Evolutionary conservation across 2,888 invertebrate genomes (phyloP), one percentile per base, ranked within the genome.

Genomic region (Apamea sordens): DNA sequence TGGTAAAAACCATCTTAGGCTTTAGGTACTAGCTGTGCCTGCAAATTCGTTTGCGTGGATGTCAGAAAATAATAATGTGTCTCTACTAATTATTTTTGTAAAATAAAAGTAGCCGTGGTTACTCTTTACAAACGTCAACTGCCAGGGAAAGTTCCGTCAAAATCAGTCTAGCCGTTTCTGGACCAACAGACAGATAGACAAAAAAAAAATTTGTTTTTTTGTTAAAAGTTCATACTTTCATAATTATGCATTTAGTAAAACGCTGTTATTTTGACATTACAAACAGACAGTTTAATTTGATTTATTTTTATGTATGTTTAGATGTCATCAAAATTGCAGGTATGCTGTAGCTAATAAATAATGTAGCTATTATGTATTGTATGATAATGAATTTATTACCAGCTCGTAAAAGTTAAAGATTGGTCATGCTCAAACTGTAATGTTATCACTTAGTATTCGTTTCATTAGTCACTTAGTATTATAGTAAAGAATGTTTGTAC

Each of bases 291-390:
- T 5, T 59, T 4, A n/a, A n/a, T n/a, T 59, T 59, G 13, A 11
- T 56, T n/a, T n/a, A n/a, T n/a, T 56, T 11, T 4, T 56, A 56
- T n/a, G n/a, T n/a, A 53, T 21, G n/a, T 11, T 13, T 59, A 59
- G 13, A 69, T 69, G 11, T 21, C 18, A 76, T 56, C 69, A 63
- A 63, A 69, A 64, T 80, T 80, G 47, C 56, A 69, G 56, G 63
- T 56, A 21, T 75, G 24, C 1, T 15, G 64, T 36, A 24, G 28
- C 2, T 67, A 15, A 47, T 74, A 77, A 65, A 47, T 47, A 21
- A 47, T 68, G 24, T 3, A 24, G 24, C 10, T 64, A 18, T 28
- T 47, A 53, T 18, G 64, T 41, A 65, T 78, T 79, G 56, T 71
- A 64, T 47, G 78, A n/a, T 79, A 71, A 70, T 79, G 11, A 59